Base-by-base conservation (phyloP, 2,888 invertebrate species). In the Blastobasis lacticolella region DNA sequence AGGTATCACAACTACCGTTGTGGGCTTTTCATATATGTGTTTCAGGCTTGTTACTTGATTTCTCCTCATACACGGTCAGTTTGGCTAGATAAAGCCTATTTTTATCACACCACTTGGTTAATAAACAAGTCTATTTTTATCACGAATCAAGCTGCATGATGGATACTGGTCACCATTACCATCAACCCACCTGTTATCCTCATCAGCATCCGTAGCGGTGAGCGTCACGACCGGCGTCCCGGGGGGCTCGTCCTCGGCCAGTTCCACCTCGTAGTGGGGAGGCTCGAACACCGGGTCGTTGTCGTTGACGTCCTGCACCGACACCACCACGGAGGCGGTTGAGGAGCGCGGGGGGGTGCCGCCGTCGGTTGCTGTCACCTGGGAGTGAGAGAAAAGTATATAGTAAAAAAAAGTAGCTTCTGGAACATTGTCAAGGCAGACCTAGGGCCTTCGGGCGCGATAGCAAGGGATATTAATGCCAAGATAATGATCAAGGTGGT, bases 241-340 rank as follows among this genome's bases (percentile, higher is more conserved):
- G 0, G 96, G 96, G 0, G 94, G 92, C 66, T 95, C 93, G 79
- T 97, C 95, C 81, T 99, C 99, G 0, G 94, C 91, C 10, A 99
- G 91, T 49, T 94, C 94, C 1, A 95, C 95, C 75, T 97, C 97
- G 82, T 98, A 98, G 69, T 96, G 93, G 64, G 96, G 95, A 57
- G 96, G 96, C 64, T 96, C 94, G 81, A 99, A 99, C 58, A 94
- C 93, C 0, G 98, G 98, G 76, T 98, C 95, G 78, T 98, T 97
- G 84, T 98, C 97, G 77, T 98, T 98, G 10, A 97, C 94, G 78
- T 98, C 97, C 74, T 96, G 94, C 2, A 98, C 93, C 1, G 94
- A 95, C 10, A 98, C 94, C 6, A 93, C 91, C 0, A 99, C 97
- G 0, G 94, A 94, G 0, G 97, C 95, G 53, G 94, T 95, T 0